phyloP scores from a whole-genome alignment of 2,113 vertebrate species.

The Irena cyanogastra region DNA sequence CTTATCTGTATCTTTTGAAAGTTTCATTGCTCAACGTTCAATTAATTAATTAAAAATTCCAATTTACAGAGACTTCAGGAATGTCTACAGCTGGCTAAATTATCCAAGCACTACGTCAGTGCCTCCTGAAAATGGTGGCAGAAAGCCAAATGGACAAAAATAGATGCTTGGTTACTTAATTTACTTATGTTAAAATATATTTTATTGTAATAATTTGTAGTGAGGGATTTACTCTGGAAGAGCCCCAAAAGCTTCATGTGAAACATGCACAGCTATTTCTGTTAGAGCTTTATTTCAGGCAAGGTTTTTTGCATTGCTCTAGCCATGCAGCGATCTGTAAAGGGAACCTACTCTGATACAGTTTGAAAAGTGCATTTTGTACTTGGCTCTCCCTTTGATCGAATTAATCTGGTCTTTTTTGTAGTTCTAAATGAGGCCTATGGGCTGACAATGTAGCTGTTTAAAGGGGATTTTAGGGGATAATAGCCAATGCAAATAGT shows the following conservation, averaged over 20 bases:
- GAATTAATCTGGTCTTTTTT: constrained; percentile 83
- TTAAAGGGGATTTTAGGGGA: constrained; percentile 82
- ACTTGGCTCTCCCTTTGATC: constrained; percentile 82
- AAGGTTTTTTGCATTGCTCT: constrained; percentile 42
- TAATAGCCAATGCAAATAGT: constrained; percentile 85
- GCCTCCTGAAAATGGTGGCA: background rate
- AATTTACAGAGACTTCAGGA: background rate
- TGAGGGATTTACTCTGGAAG: constrained; percentile 37
- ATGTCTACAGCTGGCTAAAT: background rate
- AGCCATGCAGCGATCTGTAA: constrained; percentile 72
- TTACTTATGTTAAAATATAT: constrained; percentile 63
- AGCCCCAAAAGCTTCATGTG: constrained; percentile 32
- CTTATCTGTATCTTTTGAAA: background rate
- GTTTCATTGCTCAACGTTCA: background rate
- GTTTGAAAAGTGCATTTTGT: constrained; percentile 86
- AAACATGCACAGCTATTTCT: constrained; percentile 58
- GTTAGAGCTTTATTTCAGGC: constrained; percentile 56
- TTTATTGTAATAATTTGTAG: constrained; percentile 56
- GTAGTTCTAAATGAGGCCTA: constrained; percentile 80
- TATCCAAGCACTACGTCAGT: background rate
- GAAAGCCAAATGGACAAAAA: background rate
- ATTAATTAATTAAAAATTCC: background rate
- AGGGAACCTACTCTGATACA: constrained; percentile 79
- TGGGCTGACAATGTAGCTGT: constrained; percentile 82
- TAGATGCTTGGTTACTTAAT: constrained; percentile 12